Base-by-base conservation (phyloP, 2,888 invertebrate species). In the Tribolium freemani region DNA sequence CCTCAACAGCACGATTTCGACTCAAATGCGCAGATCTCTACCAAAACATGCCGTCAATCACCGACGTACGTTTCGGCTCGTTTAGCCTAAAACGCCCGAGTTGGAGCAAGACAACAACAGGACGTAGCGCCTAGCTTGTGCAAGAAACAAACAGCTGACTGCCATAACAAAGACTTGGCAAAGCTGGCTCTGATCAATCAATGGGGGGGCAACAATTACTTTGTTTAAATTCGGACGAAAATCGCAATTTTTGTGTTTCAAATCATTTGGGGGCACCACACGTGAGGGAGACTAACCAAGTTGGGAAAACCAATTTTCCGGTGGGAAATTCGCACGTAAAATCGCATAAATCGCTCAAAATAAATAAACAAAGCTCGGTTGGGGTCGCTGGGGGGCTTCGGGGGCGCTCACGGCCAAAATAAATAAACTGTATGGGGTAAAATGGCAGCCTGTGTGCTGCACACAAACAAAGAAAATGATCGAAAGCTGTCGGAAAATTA, bases 111-210 rank as follows among this genome's bases (percentile, higher is more conserved):
- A 67, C 57, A 64, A 64, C 38, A 61, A 57, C 57, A 53, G 51
- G 67, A 78, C 83, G 82, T 79, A 80, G 68, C 77, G 82, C 79
- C 76, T 60, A 76, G 79, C 75, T 73, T 68, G 68, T 63, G 71
- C 75, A 77, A 75, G 77, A 76, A 81, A 79, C 77, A 79, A 86
- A 86, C 86, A 86, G 86, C 86, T 86, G 86, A 86, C 85, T 84
- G 81, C 83, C 84, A 86, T 83, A 86, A 86, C 86, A 86, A 86
- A 85, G 84, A 78, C 77, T 72, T 72, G 73, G 76, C 69, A 57
- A 16, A 72, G 71, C 64, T 66, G 69, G 67, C 71, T 72, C 69
- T 67, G 66, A 76, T 77, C 75, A 77, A 78, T 78, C 75, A 75
- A 76, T 77, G 69, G 10, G 11, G n/a, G 58, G 13, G 5, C 16